Base-by-base conservation (phyloP, 2,888 invertebrate genomes). In the Xestia c-nigrum region DNA sequence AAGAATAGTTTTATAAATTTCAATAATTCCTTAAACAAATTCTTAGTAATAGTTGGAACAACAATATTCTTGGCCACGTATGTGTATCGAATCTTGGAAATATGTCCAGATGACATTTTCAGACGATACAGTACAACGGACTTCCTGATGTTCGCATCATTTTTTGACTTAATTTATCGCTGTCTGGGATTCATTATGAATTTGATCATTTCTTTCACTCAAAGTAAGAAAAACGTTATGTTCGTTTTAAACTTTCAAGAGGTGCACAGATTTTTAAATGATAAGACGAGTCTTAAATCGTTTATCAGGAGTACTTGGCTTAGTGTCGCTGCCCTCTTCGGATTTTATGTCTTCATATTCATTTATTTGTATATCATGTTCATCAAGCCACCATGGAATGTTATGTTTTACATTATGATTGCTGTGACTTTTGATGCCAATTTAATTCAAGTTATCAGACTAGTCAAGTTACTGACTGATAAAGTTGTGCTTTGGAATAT, bases 241-340 rank as follows among this genome's bases (percentile, higher is more conserved):
- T 64, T 77, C n/a, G 47, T 76, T 31, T 69, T 77, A n/a, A 21
- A 46, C 43, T 64, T 76, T 50, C 77, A 77, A 76, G 76, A 77
- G n/a, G 55, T 77, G n/a, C 50, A 77, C 6, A 76, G 76, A 31
- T 76, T 65, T 65, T 16, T 77, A 43, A 40, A 63, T 38, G 16
- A 76, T 14, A 43, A 77, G 9, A 1, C 19, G 3, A 24, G 31
- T 47, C 38, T 52, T 5, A 50, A 64, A 19, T 40, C 19, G 14
- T 76, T 47, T n/a, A 21, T 65, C 5, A 43, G 6, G 0, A 52
- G 57, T 55, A 78, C 24, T 65, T 77, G 77, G 78, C 19, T 78
- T 0, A 57, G 40, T 38, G 31, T 78, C 40, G 21, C 7, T 31
- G 31, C 64, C 0, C 24, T 76, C 0, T 65, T 78, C 19, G n/a